Evolutionary conservation across 2,113 vertebrate species (phyloP), one percentile per base, ranked within the genome.

Genomic region (Axis porcinus): DNA sequence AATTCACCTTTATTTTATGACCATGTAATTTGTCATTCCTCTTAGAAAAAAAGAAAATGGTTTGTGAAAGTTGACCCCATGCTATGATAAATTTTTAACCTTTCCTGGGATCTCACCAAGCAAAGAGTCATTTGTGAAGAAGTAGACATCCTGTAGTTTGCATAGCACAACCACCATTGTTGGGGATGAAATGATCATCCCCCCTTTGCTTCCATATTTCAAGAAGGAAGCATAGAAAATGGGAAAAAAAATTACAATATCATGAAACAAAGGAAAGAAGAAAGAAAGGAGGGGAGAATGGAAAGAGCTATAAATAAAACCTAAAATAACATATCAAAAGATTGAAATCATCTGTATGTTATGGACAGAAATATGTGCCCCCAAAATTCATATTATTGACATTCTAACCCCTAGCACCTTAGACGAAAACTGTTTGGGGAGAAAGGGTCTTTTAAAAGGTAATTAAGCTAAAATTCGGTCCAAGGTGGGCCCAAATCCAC

Each of bases 1-100:
- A 97, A 97, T 94, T 94, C 90, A 86, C 84, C 52, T 95, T 95
- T 92, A 88, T 64, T 97, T 97, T 94, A 85, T 79, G 86, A 91
- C 81, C 74, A 96, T 52, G 52, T 64, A 90, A 95, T 97, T 97
- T 96, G 25, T 91, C 86, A 98, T 89, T 91, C 74, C 55, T 89
- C 60, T 70, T 52, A 91, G 78, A 70, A 45, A 97, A 81, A 96
- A 96, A 52, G 40, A 86, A 96, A 98, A 84, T 83, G 60, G 33
- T 50, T 96, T 95, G 45, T 79, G 47, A 52, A 96, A 21, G 43
- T 93, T 57, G 74, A 58, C 85, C 92, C 43, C 76, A 76, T 74
- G 58, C 17, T 52, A 9, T 96, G n/a, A 93, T 79, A 95, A 33
- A 91, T 43, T 91, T 96, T 95, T 94, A 97, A 82, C 60, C 50